A percentile compares a stretch with the other conserved stretches of the same genome.
Evolutionary conservation across 1,140 invertebrate species (phyloP).

Genomic region (Drosophila busckii): DNA sequence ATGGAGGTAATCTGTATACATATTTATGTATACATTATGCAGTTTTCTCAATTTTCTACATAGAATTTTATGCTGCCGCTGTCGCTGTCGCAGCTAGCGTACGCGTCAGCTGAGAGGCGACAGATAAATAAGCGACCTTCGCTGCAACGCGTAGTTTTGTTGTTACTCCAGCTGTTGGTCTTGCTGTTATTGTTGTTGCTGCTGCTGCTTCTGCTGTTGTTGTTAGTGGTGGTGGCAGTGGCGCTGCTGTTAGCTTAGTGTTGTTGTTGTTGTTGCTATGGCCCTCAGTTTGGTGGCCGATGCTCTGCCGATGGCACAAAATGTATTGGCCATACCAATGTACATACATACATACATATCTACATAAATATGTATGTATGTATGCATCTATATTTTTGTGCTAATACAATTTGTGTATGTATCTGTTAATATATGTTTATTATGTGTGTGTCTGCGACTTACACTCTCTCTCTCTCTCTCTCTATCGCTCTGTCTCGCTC

Average conservation of each 20-base stretch:
- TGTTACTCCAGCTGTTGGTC: slow-evolving; percentile 16
- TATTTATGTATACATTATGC: slow-evolving; percentile 42
- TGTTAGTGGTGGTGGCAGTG: slow-evolving; percentile 1
- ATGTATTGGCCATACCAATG: slow-evolving; percentile 27
- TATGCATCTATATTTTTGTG: neutral
- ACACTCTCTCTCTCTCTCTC: neutral
- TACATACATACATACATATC: slow-evolving; percentile 1
- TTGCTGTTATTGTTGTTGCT: slow-evolving; percentile 13
- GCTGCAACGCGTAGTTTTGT: slow-evolving; percentile 40
- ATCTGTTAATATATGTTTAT: neutral
- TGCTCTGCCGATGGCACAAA: slow-evolving; percentile 24
- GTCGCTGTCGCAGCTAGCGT: slow-evolving; percentile 18
- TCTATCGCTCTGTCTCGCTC: neutral
- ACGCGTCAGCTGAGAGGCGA: slow-evolving; percentile 10
- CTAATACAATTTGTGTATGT: no score
- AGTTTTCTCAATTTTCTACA: slow-evolving; percentile 70
- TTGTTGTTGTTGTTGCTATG: slow-evolving; percentile 20
- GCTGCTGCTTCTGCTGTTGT: neutral
- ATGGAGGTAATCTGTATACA: slow-evolving; percentile 10
- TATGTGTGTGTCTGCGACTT: neutral
- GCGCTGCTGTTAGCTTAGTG: slow-evolving; percentile 7
- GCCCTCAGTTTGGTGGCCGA: slow-evolving; percentile 39
- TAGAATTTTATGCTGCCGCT: slow-evolving; percentile 42
- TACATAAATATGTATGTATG: slow-evolving; percentile 13
- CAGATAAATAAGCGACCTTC: slow-evolving; percentile 54